phyloP scores from a whole-genome alignment of 2,888 invertebrate species.

The Exephanes ischioxanthus region DNA sequence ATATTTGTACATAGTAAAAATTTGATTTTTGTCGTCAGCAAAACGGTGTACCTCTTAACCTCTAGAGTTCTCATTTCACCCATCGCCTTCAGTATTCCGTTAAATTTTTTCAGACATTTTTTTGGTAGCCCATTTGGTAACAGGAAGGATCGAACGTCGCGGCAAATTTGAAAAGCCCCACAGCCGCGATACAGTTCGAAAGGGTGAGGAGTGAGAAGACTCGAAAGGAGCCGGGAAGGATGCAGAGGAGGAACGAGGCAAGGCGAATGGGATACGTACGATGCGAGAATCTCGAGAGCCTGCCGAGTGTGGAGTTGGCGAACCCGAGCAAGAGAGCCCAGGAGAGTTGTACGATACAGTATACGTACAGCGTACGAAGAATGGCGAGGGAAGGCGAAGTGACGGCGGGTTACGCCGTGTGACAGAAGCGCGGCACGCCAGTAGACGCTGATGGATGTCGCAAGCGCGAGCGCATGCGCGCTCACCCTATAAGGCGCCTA shows the following conservation, averaged over 20 bases:
- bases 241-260: slow-evolving; percentile 67
- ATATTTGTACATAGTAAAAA: not conserved
- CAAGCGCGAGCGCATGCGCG: slow-evolving; percentile 81
- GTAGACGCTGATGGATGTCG: slow-evolving; percentile 83
- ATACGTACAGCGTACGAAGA: slow-evolving; percentile 60
- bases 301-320: slow-evolving; percentile 16
- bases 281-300: slow-evolving; percentile 44
- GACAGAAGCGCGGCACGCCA: slow-evolving; percentile 80
- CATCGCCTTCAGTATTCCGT: not conserved
- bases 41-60: not conserved
- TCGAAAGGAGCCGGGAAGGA: slow-evolving; percentile 11
- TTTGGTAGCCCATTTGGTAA: slow-evolving; percentile 42
- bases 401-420: slow-evolving; percentile 76
- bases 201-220: not conserved
- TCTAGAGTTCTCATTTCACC: not conserved
- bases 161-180: not conserved
- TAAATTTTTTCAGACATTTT: not conserved
- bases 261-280: slow-evolving; percentile 60
- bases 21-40: not conserved
- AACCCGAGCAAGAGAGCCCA: slow-evolving; percentile 20
- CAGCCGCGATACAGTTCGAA: slow-evolving; percentile 4
- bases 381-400: slow-evolving; percentile 71
- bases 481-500: slow-evolving; percentile 83
- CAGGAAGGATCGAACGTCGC: slow-evolving; percentile 56
- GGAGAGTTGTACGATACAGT: slow-evolving; percentile 10